A percentile compares a stretch with the other conserved stretches of the same genome.
These are phyloP conservation scores for Ophthalmolycus amberensis DNA, from an alignment of 2,113 vertebrate genomes.

Conservation along the genomic window DNA sequence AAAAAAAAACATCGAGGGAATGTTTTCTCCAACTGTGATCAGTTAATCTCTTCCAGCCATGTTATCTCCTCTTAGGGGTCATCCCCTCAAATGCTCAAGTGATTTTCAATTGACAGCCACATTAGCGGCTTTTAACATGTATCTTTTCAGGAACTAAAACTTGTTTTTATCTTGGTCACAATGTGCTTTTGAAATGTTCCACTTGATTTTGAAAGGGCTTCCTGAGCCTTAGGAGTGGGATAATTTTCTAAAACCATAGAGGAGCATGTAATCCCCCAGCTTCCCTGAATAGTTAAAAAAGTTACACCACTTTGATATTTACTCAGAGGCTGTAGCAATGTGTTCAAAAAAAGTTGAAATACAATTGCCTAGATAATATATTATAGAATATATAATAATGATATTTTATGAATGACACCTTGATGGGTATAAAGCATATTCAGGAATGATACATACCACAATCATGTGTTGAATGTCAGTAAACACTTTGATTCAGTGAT, in stretches of 20 bases:
- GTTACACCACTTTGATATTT: background rate
- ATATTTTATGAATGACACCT: background rate
- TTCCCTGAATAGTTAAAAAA: background rate
- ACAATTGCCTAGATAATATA: background rate
- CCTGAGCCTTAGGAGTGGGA: background rate
- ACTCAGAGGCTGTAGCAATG: background rate
- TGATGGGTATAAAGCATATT: background rate
- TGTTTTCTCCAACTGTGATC: constrained; percentile 43
- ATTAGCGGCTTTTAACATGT: constrained; percentile 61
- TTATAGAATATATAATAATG: background rate
- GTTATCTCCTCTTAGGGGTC: constrained; percentile 35
- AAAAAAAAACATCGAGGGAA: background rate
- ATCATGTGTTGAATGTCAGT: background rate
- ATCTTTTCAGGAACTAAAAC: constrained; percentile 24
- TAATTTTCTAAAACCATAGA: background rate
- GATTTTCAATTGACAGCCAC: constrained; percentile 56
- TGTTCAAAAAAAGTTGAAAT: too few species aligned
- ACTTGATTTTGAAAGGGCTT: background rate
- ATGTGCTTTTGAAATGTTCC: background rate
- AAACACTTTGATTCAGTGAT: background rate
- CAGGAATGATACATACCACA: background rate
- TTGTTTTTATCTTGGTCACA: constrained; percentile 10
- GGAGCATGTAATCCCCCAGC: background rate
- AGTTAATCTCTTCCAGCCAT: constrained; percentile 56
- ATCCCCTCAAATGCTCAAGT: constrained; percentile 50